A percentile compares a stretch with the other conserved stretches of the same genome.
Evolutionary conservation across 2,113 vertebrate species (phyloP).

Genomic region (Nothoprocta perdicaria): DNA sequence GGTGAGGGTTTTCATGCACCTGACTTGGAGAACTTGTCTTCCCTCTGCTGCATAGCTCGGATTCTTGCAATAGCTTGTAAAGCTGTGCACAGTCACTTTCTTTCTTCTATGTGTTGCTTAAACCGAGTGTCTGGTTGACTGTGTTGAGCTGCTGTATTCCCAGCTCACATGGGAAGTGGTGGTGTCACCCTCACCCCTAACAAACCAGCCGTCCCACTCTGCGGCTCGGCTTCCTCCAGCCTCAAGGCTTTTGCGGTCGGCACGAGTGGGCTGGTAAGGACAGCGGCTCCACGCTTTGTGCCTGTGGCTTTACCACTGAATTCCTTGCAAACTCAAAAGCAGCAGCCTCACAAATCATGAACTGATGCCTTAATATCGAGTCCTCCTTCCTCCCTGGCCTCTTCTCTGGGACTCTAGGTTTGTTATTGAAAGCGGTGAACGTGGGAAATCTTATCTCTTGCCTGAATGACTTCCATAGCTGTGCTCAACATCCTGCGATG

Average conservation of each 20-base stretch:
- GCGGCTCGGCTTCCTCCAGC: neutral
- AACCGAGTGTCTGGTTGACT: neutral
- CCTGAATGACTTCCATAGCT: constrained; percentile 50
- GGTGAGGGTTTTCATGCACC: neutral
- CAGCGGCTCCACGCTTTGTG: neutral
- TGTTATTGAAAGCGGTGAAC: constrained; percentile 3
- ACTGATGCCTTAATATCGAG: neutral
- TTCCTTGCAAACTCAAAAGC: neutral
- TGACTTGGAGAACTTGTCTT: neutral
- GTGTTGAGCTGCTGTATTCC: neutral
- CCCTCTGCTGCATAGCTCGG: neutral
- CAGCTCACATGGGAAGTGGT: accelerated
- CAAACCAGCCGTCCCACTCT: neutral
- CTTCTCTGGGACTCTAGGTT: neutral
- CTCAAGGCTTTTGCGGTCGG: neutral
- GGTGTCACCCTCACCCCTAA: neutral
- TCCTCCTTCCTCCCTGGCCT: neutral
- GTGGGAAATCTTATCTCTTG: constrained; percentile 63
- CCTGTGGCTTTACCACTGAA: neutral
- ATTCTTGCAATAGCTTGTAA: neutral
- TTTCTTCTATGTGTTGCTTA: accelerated
- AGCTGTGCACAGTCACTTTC: neutral
- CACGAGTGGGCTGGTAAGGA: accelerated
- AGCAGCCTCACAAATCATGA: neutral
- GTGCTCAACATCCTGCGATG: constrained; percentile 51